phyloP scores from a whole-genome alignment of 2,797 vertebrate species.

The Silurus lanzhouensis region DNA sequence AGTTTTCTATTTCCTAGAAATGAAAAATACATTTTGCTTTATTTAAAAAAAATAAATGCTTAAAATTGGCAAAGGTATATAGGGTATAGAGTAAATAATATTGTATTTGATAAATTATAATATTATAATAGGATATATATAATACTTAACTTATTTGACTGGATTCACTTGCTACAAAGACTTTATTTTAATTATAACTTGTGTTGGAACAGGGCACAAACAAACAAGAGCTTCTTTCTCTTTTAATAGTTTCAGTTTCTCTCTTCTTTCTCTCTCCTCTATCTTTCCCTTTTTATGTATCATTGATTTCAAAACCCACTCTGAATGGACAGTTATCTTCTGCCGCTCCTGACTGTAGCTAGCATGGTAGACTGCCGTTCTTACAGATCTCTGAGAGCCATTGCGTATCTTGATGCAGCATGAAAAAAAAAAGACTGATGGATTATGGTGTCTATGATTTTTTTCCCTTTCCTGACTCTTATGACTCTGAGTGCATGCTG shows the following conservation, averaged over 20 bases:
- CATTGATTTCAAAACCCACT: slow-evolving; percentile 15
- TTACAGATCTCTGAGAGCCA: slow-evolving; percentile 55
- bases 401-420: slow-evolving; percentile 65
- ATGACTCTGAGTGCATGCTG: slow-evolving; percentile 80
- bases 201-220: background rate
- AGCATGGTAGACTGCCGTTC: slow-evolving; percentile 74
- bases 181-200: no score
- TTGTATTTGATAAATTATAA: no score
- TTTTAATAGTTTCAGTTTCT: background rate
- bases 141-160: no score
- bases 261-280: background rate
- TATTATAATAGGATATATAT: no score
- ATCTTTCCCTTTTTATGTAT: background rate
- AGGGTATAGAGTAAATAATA: no score
- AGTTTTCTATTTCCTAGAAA: no score
- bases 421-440: slow-evolving; percentile 61
- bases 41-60: no score
- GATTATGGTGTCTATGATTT: slow-evolving; percentile 71
- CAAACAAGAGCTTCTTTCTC: slow-evolving; percentile 26
- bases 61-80: no score
- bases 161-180: no score
- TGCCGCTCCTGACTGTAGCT: slow-evolving; percentile 65
- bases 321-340: slow-evolving; percentile 41
- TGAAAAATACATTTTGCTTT: no score
- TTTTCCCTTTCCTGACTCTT: slow-evolving; percentile 65